Conservation (phyloP, 1,140 invertebrate species). For the Scaptomyza hsui region DNA sequence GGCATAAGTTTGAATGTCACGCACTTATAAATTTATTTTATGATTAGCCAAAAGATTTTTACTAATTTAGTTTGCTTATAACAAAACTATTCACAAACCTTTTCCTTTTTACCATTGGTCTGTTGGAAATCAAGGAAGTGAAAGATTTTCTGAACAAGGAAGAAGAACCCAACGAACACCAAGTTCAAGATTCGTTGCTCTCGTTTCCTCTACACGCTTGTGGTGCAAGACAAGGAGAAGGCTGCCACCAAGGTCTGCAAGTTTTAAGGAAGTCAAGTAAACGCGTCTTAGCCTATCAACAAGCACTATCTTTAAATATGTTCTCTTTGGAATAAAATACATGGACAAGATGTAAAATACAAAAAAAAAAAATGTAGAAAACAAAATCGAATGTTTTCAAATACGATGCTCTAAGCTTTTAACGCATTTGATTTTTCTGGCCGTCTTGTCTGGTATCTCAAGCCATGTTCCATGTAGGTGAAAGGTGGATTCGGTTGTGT, state of each 20-base stretch:
- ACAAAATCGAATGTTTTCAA: too few species aligned
- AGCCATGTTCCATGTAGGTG: conserved; percentile 75
- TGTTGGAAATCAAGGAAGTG: conserved; percentile 98
- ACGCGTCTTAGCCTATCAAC: conserved; percentile 3
- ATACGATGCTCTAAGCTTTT: background rate
- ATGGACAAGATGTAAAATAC: conserved; percentile 21
- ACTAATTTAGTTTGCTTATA: too few species aligned
- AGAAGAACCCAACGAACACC: conserved; percentile 96
- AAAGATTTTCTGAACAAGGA: conserved; percentile 99
- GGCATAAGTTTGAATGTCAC: conserved; percentile 6
- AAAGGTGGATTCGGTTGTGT: conserved; percentile 77
- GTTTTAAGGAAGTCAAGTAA: conserved; percentile 93
- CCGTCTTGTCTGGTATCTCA: conserved; percentile 56
- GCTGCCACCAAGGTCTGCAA: conserved; percentile 94
- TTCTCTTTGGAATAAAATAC: conserved; percentile 41
- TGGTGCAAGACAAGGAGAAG: conserved; percentile 99
- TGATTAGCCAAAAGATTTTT: too few species aligned
- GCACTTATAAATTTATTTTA: too few species aligned
- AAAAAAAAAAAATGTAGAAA: too few species aligned
- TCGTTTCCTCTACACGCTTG: conserved; percentile 98
- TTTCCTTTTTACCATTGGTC: conserved; percentile 43
- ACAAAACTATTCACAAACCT: conserved; percentile 29
- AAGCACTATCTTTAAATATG: conserved; percentile 16
- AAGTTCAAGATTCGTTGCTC: conserved; percentile 99
- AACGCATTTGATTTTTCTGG: conserved; percentile 1